Conservation (phyloP, 2,113 vertebrate species). For the Nannospalax galili region DNA sequence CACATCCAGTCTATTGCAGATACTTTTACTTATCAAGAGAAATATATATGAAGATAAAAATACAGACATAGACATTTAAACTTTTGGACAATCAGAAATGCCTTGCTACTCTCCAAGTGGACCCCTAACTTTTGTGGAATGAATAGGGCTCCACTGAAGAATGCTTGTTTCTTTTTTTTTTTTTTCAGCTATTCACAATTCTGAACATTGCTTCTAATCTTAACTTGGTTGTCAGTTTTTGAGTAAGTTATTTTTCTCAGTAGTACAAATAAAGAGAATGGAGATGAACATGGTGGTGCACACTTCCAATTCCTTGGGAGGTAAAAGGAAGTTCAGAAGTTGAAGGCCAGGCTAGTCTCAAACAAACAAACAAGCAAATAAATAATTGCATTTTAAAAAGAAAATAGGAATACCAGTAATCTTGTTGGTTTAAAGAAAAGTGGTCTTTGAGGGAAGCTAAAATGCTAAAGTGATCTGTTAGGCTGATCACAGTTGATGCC, state of each 20-base stretch:
- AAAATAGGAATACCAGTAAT: not conserved
- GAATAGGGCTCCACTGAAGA: not conserved
- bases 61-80: not conserved
- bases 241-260: not conserved
- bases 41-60: not conserved
- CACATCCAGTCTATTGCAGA: not conserved
- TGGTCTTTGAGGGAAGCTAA: not conserved
- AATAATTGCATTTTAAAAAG: not conserved
- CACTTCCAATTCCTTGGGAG: not conserved
- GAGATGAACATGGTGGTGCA: not conserved
- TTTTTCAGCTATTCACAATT: not conserved
- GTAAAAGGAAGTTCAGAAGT: not conserved
- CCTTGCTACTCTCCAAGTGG: not conserved
- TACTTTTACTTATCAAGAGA: not conserved
- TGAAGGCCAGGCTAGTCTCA: not conserved
- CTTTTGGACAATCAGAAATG: not conserved
- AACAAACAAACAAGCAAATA: not conserved
- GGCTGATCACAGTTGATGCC: not conserved
- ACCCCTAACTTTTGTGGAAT: not conserved
- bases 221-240: constrained; percentile 18
- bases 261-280: not conserved
- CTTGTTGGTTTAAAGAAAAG: not conserved
- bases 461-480: not conserved
- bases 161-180: not conserved
- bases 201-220: not conserved